These are phyloP conservation scores for Entelurus aequoreus DNA, from an alignment of 2,113 vertebrate species.

Conservation along the genomic window DNA sequence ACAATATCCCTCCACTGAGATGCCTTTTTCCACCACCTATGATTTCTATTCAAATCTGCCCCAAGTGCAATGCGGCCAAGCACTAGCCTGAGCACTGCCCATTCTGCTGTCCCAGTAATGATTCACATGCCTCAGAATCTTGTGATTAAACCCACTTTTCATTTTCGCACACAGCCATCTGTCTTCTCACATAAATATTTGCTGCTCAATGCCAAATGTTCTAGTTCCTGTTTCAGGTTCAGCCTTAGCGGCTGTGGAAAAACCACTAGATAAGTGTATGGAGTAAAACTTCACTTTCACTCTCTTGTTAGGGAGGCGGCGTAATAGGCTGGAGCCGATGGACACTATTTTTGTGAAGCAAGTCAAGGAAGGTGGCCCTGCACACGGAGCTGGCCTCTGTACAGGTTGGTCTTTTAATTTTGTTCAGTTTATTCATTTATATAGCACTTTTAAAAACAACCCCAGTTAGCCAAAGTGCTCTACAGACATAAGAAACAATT, in stretches of 20 bases:
- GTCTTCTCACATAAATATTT: conserved; percentile 14
- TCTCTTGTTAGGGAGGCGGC: conserved; percentile 78
- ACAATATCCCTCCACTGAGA: conserved; percentile 18
- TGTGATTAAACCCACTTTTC: conserved; percentile 20
- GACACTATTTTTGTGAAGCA: conserved; percentile 99
- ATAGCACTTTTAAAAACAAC: too few species aligned
- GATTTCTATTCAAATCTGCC: conserved; percentile 14
- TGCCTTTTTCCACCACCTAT: conserved; percentile 19
- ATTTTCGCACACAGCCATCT: conserved; percentile 6
- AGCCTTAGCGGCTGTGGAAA: background rate
- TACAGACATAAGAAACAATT: too few species aligned
- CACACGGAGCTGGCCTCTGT: conserved; percentile 87
- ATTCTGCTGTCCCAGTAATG: conserved; percentile 20
- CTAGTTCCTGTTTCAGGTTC: conserved; percentile 12
- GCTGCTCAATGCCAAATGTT: background rate
- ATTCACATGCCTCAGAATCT: conserved; percentile 20
- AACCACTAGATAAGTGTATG: background rate
- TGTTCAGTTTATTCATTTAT: background rate
- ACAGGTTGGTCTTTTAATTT: conserved; percentile 78
- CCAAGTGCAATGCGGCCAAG: conserved; percentile 11
- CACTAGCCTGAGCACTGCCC: conserved; percentile 5
- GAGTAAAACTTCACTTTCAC: background rate
- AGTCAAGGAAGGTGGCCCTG: conserved; percentile 92
- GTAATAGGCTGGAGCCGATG: conserved; percentile 90
- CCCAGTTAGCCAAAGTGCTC: too few species aligned